Evolutionary conservation across 2,888 invertebrate genomes (phyloP).

Genomic region (Orthosia incerta): DNA sequence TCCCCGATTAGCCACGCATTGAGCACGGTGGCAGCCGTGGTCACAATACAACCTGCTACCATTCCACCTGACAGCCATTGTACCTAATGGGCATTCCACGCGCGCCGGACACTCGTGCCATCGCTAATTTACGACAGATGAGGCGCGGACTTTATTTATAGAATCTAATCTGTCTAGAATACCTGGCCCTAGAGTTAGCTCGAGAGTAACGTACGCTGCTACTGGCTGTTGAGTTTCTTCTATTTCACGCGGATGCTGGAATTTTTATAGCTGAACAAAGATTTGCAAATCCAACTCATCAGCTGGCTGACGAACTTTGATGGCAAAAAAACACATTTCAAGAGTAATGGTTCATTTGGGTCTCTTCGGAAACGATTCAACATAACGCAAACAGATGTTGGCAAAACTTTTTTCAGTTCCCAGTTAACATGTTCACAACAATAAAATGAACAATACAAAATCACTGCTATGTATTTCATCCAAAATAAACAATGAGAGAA

Average conservation of each 20-base stretch:
- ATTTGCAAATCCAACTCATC: neutral
- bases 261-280: neutral
- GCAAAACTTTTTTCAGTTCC: slow-evolving; percentile 12
- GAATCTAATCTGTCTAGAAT: slow-evolving; percentile 38
- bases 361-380: slow-evolving; percentile 19
- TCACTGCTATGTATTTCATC: slow-evolving; percentile 11
- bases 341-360: neutral
- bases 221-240: neutral
- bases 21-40: slow-evolving; percentile 77
- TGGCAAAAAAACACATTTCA: neutral
- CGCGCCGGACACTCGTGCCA: slow-evolving; percentile 77
- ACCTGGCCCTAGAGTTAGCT: slow-evolving; percentile 15
- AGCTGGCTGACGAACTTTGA: neutral
- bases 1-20: slow-evolving; percentile 89
- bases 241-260: neutral
- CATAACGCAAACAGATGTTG: slow-evolving; percentile 1
- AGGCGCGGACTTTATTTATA: slow-evolving; percentile 45
- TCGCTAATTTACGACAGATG: slow-evolving; percentile 69
- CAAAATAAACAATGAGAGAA: slow-evolving; percentile 16
- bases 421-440: slow-evolving; percentile 17
- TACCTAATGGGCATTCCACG: slow-evolving; percentile 80
- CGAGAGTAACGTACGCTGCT: slow-evolving; percentile 6
- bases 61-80: slow-evolving; percentile 74
- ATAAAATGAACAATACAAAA: slow-evolving; percentile 27
- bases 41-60: slow-evolving; percentile 70